Conservation (phyloP, 2,797 vertebrate genomes). For the Astyanax mexicanus region DNA sequence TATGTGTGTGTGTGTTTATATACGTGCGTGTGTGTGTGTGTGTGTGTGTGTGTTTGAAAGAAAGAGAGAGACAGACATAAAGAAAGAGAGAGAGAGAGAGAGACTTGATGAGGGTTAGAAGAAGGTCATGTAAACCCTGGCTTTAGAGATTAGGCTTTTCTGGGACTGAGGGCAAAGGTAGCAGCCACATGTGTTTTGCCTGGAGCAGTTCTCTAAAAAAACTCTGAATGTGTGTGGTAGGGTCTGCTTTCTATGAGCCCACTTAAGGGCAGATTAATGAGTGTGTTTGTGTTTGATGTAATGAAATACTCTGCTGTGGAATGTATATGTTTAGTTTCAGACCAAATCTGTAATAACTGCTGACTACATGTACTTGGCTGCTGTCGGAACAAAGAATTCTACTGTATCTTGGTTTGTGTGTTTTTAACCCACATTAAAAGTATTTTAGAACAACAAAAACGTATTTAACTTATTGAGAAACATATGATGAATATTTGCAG, state of each 20-base stretch:
- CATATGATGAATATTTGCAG: too few relatives aligned
- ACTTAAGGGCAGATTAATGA: slow-evolving; percentile 15
- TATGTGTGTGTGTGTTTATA: slow-evolving; percentile 4
- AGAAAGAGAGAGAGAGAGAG: background rate
- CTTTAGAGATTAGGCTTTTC: slow-evolving; percentile 7
- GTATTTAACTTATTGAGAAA: too few relatives aligned
- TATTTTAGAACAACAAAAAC: too few relatives aligned
- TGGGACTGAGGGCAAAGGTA: slow-evolving; percentile 12
- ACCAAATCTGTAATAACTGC: slow-evolving; percentile 1
- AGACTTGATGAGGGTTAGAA: background rate
- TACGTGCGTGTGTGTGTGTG: too few relatives aligned
- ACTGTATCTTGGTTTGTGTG: too few relatives aligned
- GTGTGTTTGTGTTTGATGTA: slow-evolving; percentile 13
- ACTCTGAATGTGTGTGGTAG: slow-evolving; percentile 6
- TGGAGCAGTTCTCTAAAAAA: background rate
- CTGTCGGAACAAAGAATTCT: too few relatives aligned
- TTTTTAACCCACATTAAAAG: too few relatives aligned
- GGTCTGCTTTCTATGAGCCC: slow-evolving; percentile 1
- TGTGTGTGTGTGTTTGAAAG: background rate
- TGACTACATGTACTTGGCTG: background rate
- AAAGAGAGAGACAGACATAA: background rate
- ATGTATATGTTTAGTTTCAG: slow-evolving; percentile 18
- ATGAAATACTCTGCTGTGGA: slow-evolving; percentile 14
- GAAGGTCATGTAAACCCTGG: slow-evolving; percentile 10
- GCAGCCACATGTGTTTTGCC: background rate